Evolutionary conservation across 2,797 vertebrate genomes (phyloP).

Genomic region (Oryzias sinensis): DNA sequence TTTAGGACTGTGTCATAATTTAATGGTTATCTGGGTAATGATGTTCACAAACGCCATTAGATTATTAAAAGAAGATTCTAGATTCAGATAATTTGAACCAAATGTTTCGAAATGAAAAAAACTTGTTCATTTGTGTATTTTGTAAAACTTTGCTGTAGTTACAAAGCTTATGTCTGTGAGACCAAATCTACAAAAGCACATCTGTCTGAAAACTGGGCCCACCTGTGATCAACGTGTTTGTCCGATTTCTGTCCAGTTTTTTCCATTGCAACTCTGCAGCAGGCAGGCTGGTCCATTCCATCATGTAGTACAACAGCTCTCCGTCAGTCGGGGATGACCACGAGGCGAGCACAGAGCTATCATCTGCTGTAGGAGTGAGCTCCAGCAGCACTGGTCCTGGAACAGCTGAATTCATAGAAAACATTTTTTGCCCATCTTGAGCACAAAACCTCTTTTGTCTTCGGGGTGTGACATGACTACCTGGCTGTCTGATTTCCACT

Average conservation of each 20-base stretch:
- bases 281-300: conserved; percentile 73
- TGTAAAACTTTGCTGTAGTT: no score
- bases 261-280: conserved; percentile 66
- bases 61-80: no score
- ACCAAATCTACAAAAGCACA: no score
- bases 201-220: background rate
- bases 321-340: conserved; percentile 38
- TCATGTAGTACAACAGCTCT: conserved; percentile 64
- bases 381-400: conserved; percentile 38
- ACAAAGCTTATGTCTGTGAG: no score
- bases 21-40: no score
- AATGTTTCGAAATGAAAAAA: no score
- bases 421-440: background rate
- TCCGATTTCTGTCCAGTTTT: conserved; percentile 49
- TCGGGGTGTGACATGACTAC: conserved; percentile 12
- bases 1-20: no score
- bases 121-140: no score
- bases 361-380: conserved; percentile 31
- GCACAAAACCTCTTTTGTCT: background rate
- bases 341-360: conserved; percentile 37
- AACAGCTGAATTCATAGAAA: conserved; percentile 55
- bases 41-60: no score
- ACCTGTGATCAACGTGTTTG: conserved; percentile 73
- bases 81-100: no score
- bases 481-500: conserved; percentile 66